Conservation (phyloP, 2,888 invertebrate genomes). For the Erebia palarica region DNA sequence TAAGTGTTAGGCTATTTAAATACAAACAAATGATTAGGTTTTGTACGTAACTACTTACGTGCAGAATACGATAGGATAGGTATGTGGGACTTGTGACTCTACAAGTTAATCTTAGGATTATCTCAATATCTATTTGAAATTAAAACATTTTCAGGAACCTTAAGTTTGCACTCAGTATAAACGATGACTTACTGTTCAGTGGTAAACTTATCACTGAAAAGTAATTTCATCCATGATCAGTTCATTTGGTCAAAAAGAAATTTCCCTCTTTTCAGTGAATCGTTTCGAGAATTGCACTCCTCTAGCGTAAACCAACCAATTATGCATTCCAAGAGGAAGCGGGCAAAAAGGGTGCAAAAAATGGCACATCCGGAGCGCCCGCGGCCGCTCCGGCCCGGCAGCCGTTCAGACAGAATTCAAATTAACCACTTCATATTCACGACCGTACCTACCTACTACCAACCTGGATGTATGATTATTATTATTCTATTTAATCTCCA, state of each 20-base stretch:
- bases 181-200: too few relatives aligned
- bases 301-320: conserved; percentile 33
- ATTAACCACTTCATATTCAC: conserved; percentile 74
- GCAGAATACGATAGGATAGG: too few relatives aligned
- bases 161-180: not conserved
- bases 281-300: not conserved
- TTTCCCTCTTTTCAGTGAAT: not conserved
- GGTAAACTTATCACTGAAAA: too few relatives aligned
- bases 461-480: not conserved
- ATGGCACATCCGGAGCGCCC: conserved; percentile 32
- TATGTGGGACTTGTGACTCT: too few relatives aligned
- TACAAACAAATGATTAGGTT: too few relatives aligned
- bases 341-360: conserved; percentile 45
- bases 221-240: not conserved
- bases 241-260: not conserved
- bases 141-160: not conserved
- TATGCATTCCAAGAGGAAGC: conserved; percentile 44
- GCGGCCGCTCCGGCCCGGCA: conserved; percentile 25
- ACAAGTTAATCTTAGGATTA: too few relatives aligned
- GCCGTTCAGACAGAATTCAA: conserved; percentile 62
- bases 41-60: too few relatives aligned
- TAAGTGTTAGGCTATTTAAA: not conserved
- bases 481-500: too few relatives aligned
- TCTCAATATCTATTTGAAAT: not conserved
- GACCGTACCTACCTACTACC: not conserved